A percentile compares a stretch with the other conserved stretches of the same genome.
Conservation (phyloP, 1,140 invertebrate species). For the Dendrolimus kikuchii region DNA sequence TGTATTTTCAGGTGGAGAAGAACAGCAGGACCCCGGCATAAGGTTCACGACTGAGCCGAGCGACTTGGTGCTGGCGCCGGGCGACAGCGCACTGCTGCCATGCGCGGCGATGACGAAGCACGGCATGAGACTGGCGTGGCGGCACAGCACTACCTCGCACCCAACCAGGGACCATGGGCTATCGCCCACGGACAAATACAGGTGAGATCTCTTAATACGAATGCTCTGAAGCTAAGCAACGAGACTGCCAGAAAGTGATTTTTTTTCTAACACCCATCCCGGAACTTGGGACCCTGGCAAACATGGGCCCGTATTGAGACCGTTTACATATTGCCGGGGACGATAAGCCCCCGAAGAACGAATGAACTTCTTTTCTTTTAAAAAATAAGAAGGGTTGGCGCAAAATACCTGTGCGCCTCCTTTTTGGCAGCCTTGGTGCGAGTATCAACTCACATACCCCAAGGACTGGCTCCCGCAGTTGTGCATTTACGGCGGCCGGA, state of each 20-base stretch:
- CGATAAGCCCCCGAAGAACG: neutral
- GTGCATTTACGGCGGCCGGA: too few relatives aligned
- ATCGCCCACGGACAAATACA: conserved; percentile 29
- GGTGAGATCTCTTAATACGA: conserved; percentile 13
- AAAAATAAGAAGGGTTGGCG: too few relatives aligned
- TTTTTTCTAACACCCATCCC: too few relatives aligned
- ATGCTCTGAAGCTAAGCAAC: neutral
- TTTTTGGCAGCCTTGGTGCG: too few relatives aligned
- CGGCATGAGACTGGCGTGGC: conserved; percentile 32
- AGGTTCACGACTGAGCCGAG: conserved; percentile 79
- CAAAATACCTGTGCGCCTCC: too few relatives aligned
- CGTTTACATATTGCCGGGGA: neutral
- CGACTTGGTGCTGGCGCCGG: conserved; percentile 78
- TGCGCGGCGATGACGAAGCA: conserved; percentile 59
- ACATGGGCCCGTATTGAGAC: neutral
- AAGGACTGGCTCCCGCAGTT: too few relatives aligned
- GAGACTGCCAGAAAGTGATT: neutral
- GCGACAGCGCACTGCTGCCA: conserved; percentile 76
- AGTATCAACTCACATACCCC: too few relatives aligned
- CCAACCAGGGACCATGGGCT: conserved; percentile 44
- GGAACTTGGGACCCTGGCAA: neutral
- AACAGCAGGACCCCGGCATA: conserved; percentile 49
- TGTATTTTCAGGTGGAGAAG: conserved; percentile 40
- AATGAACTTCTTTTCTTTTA: too few relatives aligned
- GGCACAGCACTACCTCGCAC: conserved; percentile 28